Base-by-base conservation (phyloP, 2,113 vertebrate species). In the Cinclus cinclus region DNA sequence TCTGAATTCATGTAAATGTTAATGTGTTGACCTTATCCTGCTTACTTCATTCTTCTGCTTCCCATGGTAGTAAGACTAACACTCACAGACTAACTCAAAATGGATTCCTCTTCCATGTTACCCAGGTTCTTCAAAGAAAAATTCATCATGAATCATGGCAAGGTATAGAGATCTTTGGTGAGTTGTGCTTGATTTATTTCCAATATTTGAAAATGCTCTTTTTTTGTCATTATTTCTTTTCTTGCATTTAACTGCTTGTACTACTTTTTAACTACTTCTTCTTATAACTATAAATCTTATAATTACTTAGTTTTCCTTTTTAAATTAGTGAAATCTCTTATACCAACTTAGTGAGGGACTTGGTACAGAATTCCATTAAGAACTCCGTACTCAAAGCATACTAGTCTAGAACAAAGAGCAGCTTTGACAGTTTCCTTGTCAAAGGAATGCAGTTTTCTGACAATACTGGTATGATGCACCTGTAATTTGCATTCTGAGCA, bases 1-100 rank as follows among this genome's bases (percentile, higher is more conserved):
- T 92, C 75, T 73, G 90, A 94, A 94, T 95, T 91, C 42, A 83
- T 91, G 78, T 77, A 95, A 97, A 97, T 93, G 81, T 95, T 97
- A 95, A 95, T 83, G 55, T 85, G 75, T 86, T 95, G 87, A 92
- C 94, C 93, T 96, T 91, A 92, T 94, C 79, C 42, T 90, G 39
- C 78, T 91, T 94, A 73, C 55, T 90, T 77, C 42, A 73, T 94
- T 92, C 76, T 95, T 94, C 52, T 76, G 4, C 67, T 94, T 91
- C 71, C 55, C 11, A 13, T 55, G 41, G 19, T 76, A 76, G n/a
- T 41, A 87, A 81, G 37, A 47, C 20, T 69, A 55, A 50, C 49
- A 92, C 30, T 83, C 18, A 27, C 13, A 82, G 35, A 80, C 24
- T 44, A 83, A 39, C 6, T 58, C 35, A 63, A 84, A 94, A 90